These are phyloP conservation scores for Lepisosteus oculatus DNA, from an alignment of 2,113 vertebrate genomes.

Conservation along the genomic window DNA sequence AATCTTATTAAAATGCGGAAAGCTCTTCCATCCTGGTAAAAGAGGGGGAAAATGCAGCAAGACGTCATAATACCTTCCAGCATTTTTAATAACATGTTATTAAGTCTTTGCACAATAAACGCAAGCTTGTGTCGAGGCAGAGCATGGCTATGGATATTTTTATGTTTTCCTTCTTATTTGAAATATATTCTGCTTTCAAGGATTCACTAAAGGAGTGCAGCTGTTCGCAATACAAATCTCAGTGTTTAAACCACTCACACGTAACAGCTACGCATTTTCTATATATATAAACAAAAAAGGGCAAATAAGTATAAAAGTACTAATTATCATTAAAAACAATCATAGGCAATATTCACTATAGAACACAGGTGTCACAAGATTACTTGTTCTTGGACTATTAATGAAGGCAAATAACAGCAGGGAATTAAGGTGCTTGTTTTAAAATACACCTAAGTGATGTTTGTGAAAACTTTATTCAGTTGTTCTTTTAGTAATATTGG, in stretches of 20 bases:
- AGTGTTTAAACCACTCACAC: slow-evolving; percentile 52
- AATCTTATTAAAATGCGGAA: slow-evolving; percentile 60
- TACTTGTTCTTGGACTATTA: neutral
- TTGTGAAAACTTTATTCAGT: neutral
- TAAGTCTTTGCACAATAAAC: slow-evolving; percentile 43
- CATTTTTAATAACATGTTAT: slow-evolving; percentile 71
- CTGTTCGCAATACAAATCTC: slow-evolving; percentile 52
- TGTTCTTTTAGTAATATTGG: neutral
- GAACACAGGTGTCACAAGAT: slow-evolving; percentile 44
- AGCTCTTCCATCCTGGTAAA: slow-evolving; percentile 49
- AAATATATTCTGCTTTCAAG: slow-evolving; percentile 40
- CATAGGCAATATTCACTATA: slow-evolving; percentile 54
- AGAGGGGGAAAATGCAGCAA: slow-evolving; percentile 24
- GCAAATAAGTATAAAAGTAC: slow-evolving; percentile 46
- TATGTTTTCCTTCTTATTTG: slow-evolving; percentile 37
- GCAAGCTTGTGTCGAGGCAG: slow-evolving; percentile 44
- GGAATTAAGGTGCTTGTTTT: neutral
- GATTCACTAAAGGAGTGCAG: slow-evolving; percentile 43
- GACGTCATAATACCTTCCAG: slow-evolving; percentile 61
- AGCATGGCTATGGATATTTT: slow-evolving; percentile 23
- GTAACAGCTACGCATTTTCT: slow-evolving; percentile 44
- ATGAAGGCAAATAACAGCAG: neutral
- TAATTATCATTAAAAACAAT: slow-evolving; percentile 61
- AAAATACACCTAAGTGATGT: neutral
- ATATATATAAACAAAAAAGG: slow-evolving; percentile 45